Conservation (phyloP, 2,888 invertebrate species). For the Mesochorus sp. region DNA sequence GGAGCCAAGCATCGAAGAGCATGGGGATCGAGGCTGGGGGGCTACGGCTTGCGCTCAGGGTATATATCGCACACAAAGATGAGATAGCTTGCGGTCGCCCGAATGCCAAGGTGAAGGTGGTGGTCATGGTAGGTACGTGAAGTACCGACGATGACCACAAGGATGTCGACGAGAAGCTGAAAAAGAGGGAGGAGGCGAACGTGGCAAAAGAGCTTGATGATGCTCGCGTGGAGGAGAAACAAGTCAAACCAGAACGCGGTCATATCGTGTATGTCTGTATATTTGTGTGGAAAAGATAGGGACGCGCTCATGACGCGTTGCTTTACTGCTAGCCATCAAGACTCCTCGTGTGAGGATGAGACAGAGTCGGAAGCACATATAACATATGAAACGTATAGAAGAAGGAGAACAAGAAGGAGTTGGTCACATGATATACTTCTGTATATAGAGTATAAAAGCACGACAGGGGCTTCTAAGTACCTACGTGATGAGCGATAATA, state of each 20-base stretch:
- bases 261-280: slow-evolving; percentile 59
- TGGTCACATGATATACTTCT: slow-evolving; percentile 21
- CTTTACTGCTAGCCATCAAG: slow-evolving; percentile 53
- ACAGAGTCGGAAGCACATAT: slow-evolving; percentile 59
- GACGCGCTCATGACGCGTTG: slow-evolving; percentile 64
- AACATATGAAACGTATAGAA: slow-evolving; percentile 29
- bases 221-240: slow-evolving; percentile 62
- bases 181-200: slow-evolving; percentile 47
- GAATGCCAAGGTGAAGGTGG: slow-evolving; percentile 61
- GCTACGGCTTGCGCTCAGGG: slow-evolving; percentile 32
- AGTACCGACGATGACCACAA: slow-evolving; percentile 56
- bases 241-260: slow-evolving; percentile 76
- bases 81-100: slow-evolving; percentile 45
- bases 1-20: slow-evolving; percentile 42
- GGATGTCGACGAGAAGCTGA: slow-evolving; percentile 44
- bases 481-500: slow-evolving; percentile 82
- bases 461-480: slow-evolving; percentile 79
- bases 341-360: slow-evolving; percentile 53
- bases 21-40: slow-evolving; percentile 54
- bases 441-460: slow-evolving; percentile 71
- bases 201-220: slow-evolving; percentile 52
- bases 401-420: slow-evolving; percentile 55
- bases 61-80: slow-evolving; percentile 38
- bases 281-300: slow-evolving; percentile 65
- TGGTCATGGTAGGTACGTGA: slow-evolving; percentile 60